Base-by-base conservation (phyloP, 92 coral and sea anemone species). In the Diadumene lineata region DNA sequence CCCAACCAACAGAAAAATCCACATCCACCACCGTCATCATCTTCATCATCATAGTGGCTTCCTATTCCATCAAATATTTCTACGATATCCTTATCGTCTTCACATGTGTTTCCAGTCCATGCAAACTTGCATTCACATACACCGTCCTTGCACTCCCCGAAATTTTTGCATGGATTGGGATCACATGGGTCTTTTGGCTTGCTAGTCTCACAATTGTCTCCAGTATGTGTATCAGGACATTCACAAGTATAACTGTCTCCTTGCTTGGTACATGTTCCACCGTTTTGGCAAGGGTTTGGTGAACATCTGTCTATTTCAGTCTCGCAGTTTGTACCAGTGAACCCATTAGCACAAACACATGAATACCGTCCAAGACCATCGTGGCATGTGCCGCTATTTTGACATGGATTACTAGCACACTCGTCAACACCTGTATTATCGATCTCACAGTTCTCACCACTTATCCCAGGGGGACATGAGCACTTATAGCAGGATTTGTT, bases 391-490 rank as follows among this genome's bases (percentile, higher is more conserved):
- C 60, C 60, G 4, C 60, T 23, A 23, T 53, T 53, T 16, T 53
- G 60, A 16, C 60, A 53, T 53, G 60, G 60, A 4, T 53, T 16
- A 53, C 60, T 53, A 22, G 8, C 60, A 23, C 60, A 53, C n/a
- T 53, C 60, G 18, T 53, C n/a, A 23, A n/a, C n/a, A n/a, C n/a
- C n/a, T n/a, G 8, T 53, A 53, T 2, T 53, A 53, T 89, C 93
- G 17, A 80, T 69, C 72, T 86, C 87, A 64, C 93, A 89, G 38
- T 43, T 69, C 1, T 16, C 23, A 43, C 93, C 93, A 64, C 72
- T 73, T 87, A 89, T 85, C 21, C 90, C 87, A 63, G 56, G 66
- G 27, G 90, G 87, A 72, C 93, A 89, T 13, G 10, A 7, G 68
- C 93, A 89, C 23, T 25, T 67, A 51, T 66, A 85, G 34, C 60